Conservation (phyloP, 2,797 vertebrate genomes). For the Astyanax mexicanus region DNA sequence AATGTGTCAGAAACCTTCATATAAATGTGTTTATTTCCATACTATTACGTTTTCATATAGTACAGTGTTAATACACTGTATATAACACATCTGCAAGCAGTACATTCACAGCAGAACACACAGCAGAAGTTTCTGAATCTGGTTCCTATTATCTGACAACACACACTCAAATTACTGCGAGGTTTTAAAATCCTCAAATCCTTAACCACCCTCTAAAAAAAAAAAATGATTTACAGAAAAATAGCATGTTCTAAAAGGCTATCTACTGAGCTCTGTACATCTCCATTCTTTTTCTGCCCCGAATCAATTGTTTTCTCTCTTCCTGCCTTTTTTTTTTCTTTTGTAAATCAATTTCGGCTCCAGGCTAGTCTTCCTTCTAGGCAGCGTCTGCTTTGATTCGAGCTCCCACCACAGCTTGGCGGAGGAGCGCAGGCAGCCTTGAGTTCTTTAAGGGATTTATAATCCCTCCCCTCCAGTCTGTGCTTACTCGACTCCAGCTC, state of each 20-base stretch:
- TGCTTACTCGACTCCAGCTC: constrained; percentile 63
- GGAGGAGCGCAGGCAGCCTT: constrained; percentile 65
- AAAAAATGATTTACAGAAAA: constrained; percentile 61
- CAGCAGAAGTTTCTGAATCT: constrained; percentile 3
- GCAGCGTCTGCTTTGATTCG: constrained; percentile 76
- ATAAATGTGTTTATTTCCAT: background rate
- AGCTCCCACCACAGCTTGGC: constrained; percentile 70
- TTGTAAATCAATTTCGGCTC: constrained; percentile 78
- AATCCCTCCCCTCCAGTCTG: constrained; percentile 60
- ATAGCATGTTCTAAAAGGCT: constrained; percentile 15
- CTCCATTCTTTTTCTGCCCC: constrained; percentile 57
- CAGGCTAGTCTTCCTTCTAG: constrained; percentile 75
- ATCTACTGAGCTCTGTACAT: constrained; percentile 30
- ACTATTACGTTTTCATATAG: background rate
- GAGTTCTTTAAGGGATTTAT: constrained; percentile 74
- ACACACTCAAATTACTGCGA: background rate
- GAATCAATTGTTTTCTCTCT: constrained; percentile 59
- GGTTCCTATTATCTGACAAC: constrained; percentile 11
- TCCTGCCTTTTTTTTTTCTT: constrained; percentile 35
- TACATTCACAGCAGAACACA: constrained; percentile 6
- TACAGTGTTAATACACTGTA: background rate
- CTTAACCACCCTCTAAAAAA: constrained; percentile 49
- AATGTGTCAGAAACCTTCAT: background rate
- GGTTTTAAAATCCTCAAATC: constrained; percentile 62
- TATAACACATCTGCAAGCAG: background rate